Conservation (phyloP, 2,888 invertebrate genomes). For the Torymus texanus region DNA sequence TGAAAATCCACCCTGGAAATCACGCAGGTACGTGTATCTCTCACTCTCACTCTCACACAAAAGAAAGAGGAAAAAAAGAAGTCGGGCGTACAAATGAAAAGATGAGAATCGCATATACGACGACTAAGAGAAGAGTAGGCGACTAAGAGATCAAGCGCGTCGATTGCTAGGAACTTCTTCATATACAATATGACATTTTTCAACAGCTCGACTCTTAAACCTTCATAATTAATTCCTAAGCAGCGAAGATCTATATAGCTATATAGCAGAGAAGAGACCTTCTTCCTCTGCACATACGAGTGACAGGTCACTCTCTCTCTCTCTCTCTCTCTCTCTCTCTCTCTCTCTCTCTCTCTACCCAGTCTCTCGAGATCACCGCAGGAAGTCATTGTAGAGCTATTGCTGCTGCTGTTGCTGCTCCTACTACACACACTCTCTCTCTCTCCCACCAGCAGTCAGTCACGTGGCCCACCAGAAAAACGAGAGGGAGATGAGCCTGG, state of each 20-base stretch:
- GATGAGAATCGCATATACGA: constrained; percentile 32
- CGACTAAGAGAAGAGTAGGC: too few species aligned
- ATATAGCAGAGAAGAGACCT: neutral
- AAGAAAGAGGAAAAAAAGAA: neutral
- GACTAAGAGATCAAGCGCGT: constrained; percentile 2
- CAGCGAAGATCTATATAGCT: too few species aligned
- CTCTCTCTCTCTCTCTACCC: too few species aligned
- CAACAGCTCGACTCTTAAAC: constrained; percentile 31
- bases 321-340: neutral
- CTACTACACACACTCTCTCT: too few species aligned
- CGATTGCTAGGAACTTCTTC: constrained; percentile 49
- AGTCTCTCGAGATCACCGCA: constrained; percentile 28
- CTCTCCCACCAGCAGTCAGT: neutral
- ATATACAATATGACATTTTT: constrained; percentile 50
- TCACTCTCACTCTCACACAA: neutral
- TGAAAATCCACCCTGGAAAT: constrained; percentile 23
- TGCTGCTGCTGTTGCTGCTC: too few species aligned
- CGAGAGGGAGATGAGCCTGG: constrained; percentile 35
- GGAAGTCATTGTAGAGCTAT: constrained; percentile 43
- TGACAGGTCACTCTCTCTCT: constrained; percentile 41
- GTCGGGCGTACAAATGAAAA: constrained; percentile 26
- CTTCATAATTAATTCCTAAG: constrained; percentile 45
- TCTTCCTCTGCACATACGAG: neutral
- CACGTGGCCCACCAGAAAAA: constrained; percentile 20
- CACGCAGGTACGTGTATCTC: neutral